Base-by-base conservation (phyloP, 2,888 invertebrate species). In the Pecten maximus region DNA sequence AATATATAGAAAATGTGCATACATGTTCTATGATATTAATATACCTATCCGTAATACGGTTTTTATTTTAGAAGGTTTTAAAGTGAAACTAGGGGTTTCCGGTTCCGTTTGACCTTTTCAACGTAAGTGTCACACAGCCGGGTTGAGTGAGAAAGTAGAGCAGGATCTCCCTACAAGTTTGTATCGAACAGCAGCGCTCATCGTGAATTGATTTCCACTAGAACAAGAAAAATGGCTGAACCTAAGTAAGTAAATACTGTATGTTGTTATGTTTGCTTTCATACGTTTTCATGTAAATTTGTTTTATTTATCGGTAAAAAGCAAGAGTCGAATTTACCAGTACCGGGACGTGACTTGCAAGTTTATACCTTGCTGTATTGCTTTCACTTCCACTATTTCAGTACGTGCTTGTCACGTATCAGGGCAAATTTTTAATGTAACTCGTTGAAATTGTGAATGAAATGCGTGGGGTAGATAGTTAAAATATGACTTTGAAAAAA, bases 61-160 rank as follows among this genome's bases (percentile, higher is more conserved):
- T 74, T 35, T 35, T 60, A 28, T 6, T 74, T 74, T 74, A 74
- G 28, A 12, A 35, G 0, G 35, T 35, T 35, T 35, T 35, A 74
- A 74, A 74, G 74, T 35, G 74, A 74, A 74, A 74, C 28, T 74
- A 74, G 74, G 8, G 74, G 35, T 28, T 74, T 74, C 74, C 74
- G 74, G 28, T 74, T 74, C 74, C 74, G 74, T 74, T 74, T 74
- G 74, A 74, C 74, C 74, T 74, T 74, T 74, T 44, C 44, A 44
- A 12, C 44, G 12, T n/a, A 28, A 74, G 74, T 8, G 74, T 74
- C 28, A 74, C 28, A 35, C 74, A 74, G 74, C 74, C 74, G 74
- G 12, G 74, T 74, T 23, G 35, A 74, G 28, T 35, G 74, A 74
- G 28, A 74, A 35, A 12, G 23, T 12, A 35, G 74, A 74, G 4